A percentile compares a stretch with the other conserved stretches of the same genome.
Conservation (phyloP, 64 coral and sea anemone species). For the Montipora foliosa region DNA sequence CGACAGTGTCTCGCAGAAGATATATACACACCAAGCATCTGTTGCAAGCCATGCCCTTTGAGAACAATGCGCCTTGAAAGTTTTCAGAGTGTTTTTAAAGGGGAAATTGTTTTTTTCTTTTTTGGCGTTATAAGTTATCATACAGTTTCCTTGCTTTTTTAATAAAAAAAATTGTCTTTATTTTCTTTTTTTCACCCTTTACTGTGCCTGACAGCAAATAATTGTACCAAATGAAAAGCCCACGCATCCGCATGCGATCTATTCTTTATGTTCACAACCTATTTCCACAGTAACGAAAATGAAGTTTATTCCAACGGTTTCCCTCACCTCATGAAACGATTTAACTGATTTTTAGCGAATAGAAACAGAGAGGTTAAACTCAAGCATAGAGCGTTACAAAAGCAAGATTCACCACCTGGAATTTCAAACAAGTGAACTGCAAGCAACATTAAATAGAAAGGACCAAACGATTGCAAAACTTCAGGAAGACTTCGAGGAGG, state of each 20-base stretch:
- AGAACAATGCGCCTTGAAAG: too few species aligned
- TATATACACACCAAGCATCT: too few species aligned
- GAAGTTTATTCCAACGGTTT: neutral
- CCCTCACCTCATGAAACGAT: neutral
- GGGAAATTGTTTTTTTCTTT: too few species aligned
- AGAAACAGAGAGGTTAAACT: slow-evolving; percentile 33
- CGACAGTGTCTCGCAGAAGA: too few species aligned
- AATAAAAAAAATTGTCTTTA: too few species aligned
- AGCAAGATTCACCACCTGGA: slow-evolving; percentile 59
- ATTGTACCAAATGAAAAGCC: neutral
- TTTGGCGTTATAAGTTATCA: too few species aligned
- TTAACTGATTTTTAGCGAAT: slow-evolving; percentile 2
- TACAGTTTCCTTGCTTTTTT: too few species aligned
- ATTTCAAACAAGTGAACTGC: slow-evolving; percentile 58
- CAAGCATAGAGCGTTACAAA: slow-evolving; percentile 56
- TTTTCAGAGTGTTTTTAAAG: too few species aligned
- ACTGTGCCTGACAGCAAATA: too few species aligned
- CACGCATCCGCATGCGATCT: neutral
- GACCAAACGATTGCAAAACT: slow-evolving; percentile 51
- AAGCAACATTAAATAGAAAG: slow-evolving; percentile 55
- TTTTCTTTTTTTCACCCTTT: too few species aligned
- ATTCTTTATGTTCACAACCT: neutral
- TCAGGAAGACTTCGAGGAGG: slow-evolving; percentile 56
- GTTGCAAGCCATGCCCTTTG: too few species aligned
- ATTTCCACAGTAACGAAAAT: neutral